Conservation (phyloP, 2,797 vertebrate genomes). For the Lepilemur ruficaudatus region DNA sequence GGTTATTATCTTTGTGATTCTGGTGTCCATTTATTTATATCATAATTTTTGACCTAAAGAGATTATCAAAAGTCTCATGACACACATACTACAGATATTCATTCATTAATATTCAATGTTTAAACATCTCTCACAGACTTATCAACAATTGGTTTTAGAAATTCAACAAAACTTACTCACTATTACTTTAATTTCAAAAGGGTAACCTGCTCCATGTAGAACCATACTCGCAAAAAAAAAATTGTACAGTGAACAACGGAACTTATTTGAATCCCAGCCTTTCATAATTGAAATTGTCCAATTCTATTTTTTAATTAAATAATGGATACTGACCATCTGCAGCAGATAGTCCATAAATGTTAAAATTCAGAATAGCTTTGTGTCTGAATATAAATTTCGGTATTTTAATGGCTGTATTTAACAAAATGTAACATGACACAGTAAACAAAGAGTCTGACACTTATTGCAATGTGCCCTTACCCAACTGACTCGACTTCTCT, state of each 20-base stretch:
- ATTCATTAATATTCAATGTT: neutral
- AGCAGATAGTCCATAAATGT: neutral
- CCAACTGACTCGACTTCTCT: neutral
- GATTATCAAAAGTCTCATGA: neutral
- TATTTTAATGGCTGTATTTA: neutral
- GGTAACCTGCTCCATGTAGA: neutral
- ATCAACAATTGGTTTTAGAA: neutral
- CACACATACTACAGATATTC: neutral
- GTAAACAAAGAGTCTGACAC: neutral
- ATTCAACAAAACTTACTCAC: neutral
- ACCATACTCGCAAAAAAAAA: neutral
- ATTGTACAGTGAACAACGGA: neutral
- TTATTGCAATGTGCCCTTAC: neutral
- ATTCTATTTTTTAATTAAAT: neutral
- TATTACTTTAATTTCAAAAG: neutral
- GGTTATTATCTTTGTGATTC: too few relatives aligned
- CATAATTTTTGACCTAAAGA: too few relatives aligned
- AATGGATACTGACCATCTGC: neutral
- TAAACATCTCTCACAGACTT: neutral
- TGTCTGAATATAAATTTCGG: neutral
- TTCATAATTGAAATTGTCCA: neutral
- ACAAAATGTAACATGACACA: neutral
- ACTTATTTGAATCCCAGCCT: neutral
- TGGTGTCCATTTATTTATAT: too few relatives aligned
- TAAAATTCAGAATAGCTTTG: neutral